Conservation (phyloP, 2,888 invertebrate species). For the Lasius platythorax region DNA sequence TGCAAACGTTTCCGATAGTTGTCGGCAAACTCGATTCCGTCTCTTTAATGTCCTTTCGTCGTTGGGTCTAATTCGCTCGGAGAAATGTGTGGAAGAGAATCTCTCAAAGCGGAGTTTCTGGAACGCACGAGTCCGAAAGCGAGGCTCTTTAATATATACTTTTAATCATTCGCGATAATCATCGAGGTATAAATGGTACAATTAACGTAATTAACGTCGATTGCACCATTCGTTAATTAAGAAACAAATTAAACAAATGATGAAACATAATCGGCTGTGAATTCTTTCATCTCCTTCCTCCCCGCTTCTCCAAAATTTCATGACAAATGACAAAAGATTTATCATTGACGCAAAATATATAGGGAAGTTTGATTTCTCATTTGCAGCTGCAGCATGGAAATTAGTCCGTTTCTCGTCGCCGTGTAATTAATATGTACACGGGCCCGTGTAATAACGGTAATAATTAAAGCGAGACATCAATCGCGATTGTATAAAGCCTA, state of each 20-base stretch:
- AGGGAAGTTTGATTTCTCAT: background rate
- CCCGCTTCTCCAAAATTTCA: background rate
- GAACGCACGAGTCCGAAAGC: background rate
- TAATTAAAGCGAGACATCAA: conserved; percentile 37
- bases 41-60: background rate
- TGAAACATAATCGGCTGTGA: background rate
- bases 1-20: conserved; percentile 73
- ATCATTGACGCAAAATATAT: background rate
- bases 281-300: background rate
- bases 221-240: background rate
- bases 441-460: conserved; percentile 27
- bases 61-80: background rate
- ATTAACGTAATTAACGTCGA: conserved; percentile 19
- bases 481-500: conserved; percentile 55
- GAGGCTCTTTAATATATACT: background rate
- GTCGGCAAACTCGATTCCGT: conserved; percentile 27
- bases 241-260: background rate
- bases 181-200: background rate
- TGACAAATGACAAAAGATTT: background rate
- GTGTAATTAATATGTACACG: conserved; percentile 23
- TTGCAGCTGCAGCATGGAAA: background rate
- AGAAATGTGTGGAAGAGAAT: background rate
- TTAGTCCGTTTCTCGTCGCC: conserved; percentile 13
- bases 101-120: background rate
- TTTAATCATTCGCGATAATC: background rate